Conservation (phyloP, 2,888 invertebrate genomes). For the Idaea aversata region DNA sequence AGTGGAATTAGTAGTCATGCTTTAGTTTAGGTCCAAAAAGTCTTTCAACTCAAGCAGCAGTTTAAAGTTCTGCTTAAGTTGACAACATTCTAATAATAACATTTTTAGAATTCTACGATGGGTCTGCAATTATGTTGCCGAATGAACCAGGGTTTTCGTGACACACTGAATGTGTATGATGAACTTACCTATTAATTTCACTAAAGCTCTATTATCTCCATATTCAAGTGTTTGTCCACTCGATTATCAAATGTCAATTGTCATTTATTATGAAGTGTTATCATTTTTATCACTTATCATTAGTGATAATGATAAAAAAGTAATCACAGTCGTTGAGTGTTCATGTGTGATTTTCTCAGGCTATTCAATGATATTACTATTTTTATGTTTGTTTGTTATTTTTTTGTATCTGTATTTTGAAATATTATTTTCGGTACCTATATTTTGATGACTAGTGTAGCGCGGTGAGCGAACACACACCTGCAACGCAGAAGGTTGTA, state of each 20-base stretch:
- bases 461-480: background rate
- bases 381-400: constrained; percentile 2
- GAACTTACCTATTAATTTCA: constrained; percentile 27
- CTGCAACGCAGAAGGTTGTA: too few species aligned
- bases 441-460: background rate
- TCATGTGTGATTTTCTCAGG: constrained; percentile 20
- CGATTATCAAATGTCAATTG: constrained; percentile 38
- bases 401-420: constrained; percentile 17
- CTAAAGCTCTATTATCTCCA: constrained; percentile 26
- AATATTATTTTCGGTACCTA: background rate
- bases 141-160: too few species aligned
- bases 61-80: too few species aligned
- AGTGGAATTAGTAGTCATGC: too few species aligned
- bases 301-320: constrained; percentile 5
- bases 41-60: too few species aligned
- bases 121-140: too few species aligned
- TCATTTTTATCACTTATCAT: constrained; percentile 30
- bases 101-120: too few species aligned
- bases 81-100: too few species aligned
- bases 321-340: constrained; percentile 37
- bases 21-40: too few species aligned
- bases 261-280: constrained; percentile 42
- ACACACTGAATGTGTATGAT: too few species aligned
- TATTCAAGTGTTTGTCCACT: constrained; percentile 31
- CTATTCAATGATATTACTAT: constrained; percentile 31